Base-by-base conservation (phyloP, 2,888 invertebrate genomes). In the Eupithecia insigniata region DNA sequence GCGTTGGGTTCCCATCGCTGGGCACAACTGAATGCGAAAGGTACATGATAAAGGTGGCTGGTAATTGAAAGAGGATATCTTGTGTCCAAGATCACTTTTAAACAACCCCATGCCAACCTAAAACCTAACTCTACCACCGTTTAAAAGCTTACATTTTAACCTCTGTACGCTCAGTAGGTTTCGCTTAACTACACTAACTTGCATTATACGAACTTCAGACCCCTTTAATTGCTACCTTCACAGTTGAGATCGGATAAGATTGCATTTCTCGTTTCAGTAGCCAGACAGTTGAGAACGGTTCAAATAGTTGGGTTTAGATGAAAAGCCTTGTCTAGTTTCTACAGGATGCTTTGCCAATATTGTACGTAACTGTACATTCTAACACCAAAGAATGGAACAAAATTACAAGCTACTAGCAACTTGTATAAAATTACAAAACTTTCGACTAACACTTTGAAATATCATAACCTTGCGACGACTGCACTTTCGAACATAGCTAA, bases 161-260 rank as follows among this genome's bases (percentile, higher is more conserved):
- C 46, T 65, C 58, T 32, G 61, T 65, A 68, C 67, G 51, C 66
- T 58, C 64, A 60, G 74, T n/a, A 58, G 6, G 22, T 64, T 65
- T 39, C 22, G 68, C 81, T 76, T 22, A 64, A 34, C 64, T 36
- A 34, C 36, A 64, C 36, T 36, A 75, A 82, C 77, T 80, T 83
- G 78, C 81, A 81, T 80, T 83, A 80, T 82, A 83, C 75, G 68
- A 72, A 75, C 77, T 82, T 68, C 75, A 71, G 84, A 85, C 86
- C 84, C 83, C 79, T 86, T 87, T 87, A 89, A 89, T 88, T 88
- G 86, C 84, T 78, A 78, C 80, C 80, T 83, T 83, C 80, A 75
- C 78, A 78, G 80, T 79, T 75, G 75, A 78, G 81, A 84, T 85
- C 86, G 78, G 87, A 87, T 87, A 83, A 85, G 87, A 89, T 87